These are phyloP conservation scores for Exocentrus adspersus DNA, from an alignment of 2,888 invertebrate species.

Conservation along the genomic window DNA sequence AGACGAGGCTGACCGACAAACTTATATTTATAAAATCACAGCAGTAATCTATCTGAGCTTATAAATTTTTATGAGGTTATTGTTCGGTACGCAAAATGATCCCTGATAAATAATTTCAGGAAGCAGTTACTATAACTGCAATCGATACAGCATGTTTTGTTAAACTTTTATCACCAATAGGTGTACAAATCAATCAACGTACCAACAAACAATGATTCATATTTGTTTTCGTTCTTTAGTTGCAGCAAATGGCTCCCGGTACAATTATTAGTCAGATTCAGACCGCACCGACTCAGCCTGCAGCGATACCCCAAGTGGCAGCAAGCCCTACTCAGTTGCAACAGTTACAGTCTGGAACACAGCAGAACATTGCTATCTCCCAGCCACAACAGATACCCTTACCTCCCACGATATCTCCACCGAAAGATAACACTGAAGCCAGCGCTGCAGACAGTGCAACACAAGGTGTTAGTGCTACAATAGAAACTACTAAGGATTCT, in stretches of 20 bases:
- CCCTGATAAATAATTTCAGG: not conserved
- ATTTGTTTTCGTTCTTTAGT: constrained; percentile 19
- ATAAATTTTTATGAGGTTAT: not conserved
- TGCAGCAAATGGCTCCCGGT: constrained; percentile 65
- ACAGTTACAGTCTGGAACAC: constrained; percentile 48
- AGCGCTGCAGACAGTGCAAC: constrained; percentile 20
- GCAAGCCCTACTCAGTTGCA: constrained; percentile 56
- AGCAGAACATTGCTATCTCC: constrained; percentile 51
- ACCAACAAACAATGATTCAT: constrained; percentile 21
- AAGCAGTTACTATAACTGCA: not conserved
- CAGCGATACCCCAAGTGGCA: constrained; percentile 57
- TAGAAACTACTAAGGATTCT: constrained; percentile 45
- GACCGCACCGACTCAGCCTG: constrained; percentile 51
- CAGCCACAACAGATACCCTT: constrained; percentile 60
- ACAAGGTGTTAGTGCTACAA: constrained; percentile 26
- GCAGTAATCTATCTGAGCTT: too few species aligned
- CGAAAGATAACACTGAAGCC: constrained; percentile 24
- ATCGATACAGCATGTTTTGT: not conserved
- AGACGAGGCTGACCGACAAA: too few species aligned
- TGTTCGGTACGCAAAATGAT: not conserved
- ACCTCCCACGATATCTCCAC: constrained; percentile 50
- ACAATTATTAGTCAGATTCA: constrained; percentile 63
- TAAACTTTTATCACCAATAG: constrained; percentile 28
- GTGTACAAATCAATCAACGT: too few species aligned
- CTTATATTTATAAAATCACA: too few species aligned